These are phyloP conservation scores for Drosophila tsacasi DNA, from an alignment of 1,140 invertebrate species.

Conservation along the genomic window DNA sequence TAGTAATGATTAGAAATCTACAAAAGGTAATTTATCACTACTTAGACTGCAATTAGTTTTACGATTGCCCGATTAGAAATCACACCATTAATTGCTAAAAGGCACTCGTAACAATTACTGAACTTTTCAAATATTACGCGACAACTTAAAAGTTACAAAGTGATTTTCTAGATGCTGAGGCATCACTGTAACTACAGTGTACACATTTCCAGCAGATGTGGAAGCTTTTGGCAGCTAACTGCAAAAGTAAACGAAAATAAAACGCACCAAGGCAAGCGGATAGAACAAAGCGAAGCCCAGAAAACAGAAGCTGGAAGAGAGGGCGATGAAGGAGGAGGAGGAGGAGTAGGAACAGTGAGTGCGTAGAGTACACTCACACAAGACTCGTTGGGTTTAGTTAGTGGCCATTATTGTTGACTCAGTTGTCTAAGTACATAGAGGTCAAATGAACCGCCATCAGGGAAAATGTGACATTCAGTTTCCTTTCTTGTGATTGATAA, in stretches of 20 bases:
- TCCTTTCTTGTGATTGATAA: constrained; percentile 16
- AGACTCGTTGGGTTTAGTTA: not conserved
- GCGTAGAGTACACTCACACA: not conserved
- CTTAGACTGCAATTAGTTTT: not conserved
- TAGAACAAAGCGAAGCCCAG: constrained; percentile 22
- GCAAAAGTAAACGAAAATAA: constrained; percentile 27
- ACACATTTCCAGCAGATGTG: constrained; percentile 12
- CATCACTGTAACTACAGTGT: constrained; percentile 8
- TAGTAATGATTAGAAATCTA: not conserved
- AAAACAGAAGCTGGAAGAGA: constrained; percentile 6
- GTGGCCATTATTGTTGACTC: constrained; percentile 4
- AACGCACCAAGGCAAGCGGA: constrained; percentile 22
- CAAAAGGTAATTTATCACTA: not conserved
- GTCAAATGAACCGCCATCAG: not conserved
- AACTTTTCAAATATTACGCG: not conserved
- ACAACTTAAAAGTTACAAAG: not conserved
- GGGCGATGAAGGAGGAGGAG: not conserved
- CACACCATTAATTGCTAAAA: not conserved
- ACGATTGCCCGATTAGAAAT: not conserved
- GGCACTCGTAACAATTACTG: not conserved
- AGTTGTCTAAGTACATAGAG: not conserved
- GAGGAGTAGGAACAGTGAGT: constrained; percentile 6
- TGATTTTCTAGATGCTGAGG: not conserved
- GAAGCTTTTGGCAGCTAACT: constrained; percentile 29
- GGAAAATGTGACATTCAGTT: constrained; percentile 6